Conservation (phyloP, 2,797 vertebrate genomes). For the Pempheris klunzingeri region DNA sequence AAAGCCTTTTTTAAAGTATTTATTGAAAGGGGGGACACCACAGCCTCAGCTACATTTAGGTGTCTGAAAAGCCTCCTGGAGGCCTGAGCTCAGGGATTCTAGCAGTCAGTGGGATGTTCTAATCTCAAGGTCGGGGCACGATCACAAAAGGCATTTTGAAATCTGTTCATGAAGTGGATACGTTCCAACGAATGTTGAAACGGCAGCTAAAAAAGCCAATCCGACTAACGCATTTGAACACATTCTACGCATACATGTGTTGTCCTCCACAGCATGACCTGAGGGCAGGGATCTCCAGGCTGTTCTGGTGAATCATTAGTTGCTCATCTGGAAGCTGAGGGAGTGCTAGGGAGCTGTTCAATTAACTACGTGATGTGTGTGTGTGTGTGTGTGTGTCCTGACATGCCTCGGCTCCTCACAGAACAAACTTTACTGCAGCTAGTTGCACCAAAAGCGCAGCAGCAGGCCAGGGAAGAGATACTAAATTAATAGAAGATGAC, state of each 20-base stretch:
- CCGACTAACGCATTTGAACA: neutral
- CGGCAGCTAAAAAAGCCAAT: neutral
- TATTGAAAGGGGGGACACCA: too few relatives aligned
- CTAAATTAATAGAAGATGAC: conserved; percentile 31
- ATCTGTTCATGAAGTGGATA: neutral
- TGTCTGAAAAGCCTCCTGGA: neutral
- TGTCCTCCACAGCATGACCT: conserved; percentile 2
- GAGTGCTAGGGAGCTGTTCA: conserved; percentile 63
- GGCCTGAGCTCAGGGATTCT: neutral
- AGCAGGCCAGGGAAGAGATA: neutral
- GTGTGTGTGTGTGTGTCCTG: conserved; percentile 68
- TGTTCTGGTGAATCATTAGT: conserved; percentile 68
- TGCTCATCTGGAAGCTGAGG: conserved; percentile 44
- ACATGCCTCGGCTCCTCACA: conserved; percentile 65
- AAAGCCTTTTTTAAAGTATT: too few relatives aligned
- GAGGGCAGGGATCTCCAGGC: conserved; percentile 57
- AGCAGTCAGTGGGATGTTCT: neutral
- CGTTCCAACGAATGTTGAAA: conserved; percentile 18
- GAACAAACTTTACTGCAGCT: conserved; percentile 3
- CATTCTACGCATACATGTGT: neutral
- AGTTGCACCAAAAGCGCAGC: neutral
- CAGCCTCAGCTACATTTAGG: too few relatives aligned
- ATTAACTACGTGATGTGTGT: conserved; percentile 56
- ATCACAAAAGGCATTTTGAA: conserved; percentile 1
- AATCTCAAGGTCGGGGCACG: neutral